phyloP scores from a whole-genome alignment of 37 sponge, comb jelly and placozoan genomes.

The Beroe forskalii region DNA sequence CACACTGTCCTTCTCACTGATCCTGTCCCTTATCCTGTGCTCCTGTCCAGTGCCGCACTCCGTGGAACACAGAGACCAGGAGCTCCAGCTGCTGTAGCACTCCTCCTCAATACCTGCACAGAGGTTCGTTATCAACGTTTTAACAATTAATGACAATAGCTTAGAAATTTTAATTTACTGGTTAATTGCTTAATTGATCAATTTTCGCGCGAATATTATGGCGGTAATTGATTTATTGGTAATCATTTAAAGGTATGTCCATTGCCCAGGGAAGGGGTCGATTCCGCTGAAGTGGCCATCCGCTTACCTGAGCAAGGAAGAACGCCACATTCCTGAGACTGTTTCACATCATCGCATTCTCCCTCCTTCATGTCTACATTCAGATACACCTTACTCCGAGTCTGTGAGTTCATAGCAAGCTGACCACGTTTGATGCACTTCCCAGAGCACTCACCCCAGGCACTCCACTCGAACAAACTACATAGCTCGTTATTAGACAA shows the following conservation, averaged over 20 bases:
- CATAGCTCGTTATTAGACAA: neutral
- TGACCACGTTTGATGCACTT: neutral
- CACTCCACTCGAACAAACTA: neutral
- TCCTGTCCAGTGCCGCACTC: constrained; percentile 37
- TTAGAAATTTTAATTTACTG: too few relatives aligned
- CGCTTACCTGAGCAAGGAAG: constrained; percentile 25
- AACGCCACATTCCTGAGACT: neutral
- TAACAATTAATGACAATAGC: too few relatives aligned
- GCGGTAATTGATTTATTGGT: too few relatives aligned
- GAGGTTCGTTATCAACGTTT: neutral
- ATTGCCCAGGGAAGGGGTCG: too few relatives aligned
- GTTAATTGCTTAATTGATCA: too few relatives aligned
- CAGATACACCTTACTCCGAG: neutral
- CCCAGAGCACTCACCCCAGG: constrained; percentile 18
- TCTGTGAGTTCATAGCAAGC: neutral
- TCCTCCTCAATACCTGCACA: constrained; percentile 41
- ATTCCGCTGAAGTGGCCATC: too few relatives aligned
- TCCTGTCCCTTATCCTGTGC: constrained; percentile 18
- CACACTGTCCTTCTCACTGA: neutral
- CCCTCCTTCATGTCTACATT: neutral
- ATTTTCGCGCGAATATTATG: too few relatives aligned
- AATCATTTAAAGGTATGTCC: too few relatives aligned
- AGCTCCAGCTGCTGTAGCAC: constrained; percentile 1
- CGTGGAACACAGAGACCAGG: neutral
- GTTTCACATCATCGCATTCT: neutral